Evolutionary conservation across 2,888 invertebrate species (phyloP).

Genomic region (Azorinus chamasolen): DNA sequence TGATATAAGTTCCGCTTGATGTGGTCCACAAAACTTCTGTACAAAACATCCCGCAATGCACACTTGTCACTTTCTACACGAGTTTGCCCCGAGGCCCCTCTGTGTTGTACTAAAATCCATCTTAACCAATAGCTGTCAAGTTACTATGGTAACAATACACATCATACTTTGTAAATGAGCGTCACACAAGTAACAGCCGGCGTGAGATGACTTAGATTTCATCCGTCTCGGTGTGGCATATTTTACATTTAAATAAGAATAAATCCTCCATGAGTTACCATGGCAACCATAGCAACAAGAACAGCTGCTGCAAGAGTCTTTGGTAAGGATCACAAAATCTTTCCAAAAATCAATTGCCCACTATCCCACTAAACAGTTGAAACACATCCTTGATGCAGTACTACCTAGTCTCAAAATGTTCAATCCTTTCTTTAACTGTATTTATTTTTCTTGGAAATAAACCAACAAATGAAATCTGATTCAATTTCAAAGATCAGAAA

Average conservation of each 20-base stretch:
- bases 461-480: too few relatives aligned
- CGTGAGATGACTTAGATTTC: constrained; percentile 32
- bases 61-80: too few relatives aligned
- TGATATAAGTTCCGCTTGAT: too few relatives aligned
- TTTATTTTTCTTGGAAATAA: too few relatives aligned
- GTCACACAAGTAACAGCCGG: constrained; percentile 61
- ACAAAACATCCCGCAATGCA: too few relatives aligned
- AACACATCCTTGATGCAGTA: neutral
- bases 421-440: neutral
- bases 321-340: constrained; percentile 33
- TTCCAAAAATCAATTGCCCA: constrained; percentile 54
- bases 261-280: constrained; percentile 45
- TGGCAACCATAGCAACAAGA: constrained; percentile 54
- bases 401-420: neutral
- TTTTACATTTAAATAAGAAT: constrained; percentile 57
- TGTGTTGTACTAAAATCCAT: constrained; percentile 29
- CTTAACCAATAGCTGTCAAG: constrained; percentile 59
- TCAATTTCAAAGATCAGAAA: too few relatives aligned
- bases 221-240: constrained; percentile 37
- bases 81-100: too few relatives aligned
- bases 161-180: constrained; percentile 55
- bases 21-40: too few relatives aligned
- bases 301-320: constrained; percentile 60
- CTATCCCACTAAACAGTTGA: constrained; percentile 13
- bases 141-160: constrained; percentile 73